Evolutionary conservation across 2,797 vertebrate species (phyloP).

Genomic region (Alcedo quadribrachys): DNA sequence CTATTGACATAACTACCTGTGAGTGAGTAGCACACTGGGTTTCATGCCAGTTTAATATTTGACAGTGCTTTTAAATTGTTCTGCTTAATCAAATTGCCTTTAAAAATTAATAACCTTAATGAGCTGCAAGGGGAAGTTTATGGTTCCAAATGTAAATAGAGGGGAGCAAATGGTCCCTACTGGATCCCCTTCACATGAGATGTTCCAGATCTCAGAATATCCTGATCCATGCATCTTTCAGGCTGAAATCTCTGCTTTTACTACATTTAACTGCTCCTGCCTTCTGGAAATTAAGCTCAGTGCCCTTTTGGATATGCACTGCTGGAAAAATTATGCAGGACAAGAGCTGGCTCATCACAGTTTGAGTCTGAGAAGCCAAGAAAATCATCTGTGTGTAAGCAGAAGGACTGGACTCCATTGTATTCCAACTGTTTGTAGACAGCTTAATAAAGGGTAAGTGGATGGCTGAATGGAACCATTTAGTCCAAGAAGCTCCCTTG

Average conservation of each 20-base stretch:
- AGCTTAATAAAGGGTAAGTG: neutral
- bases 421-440: conserved; percentile 4
- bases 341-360: conserved; percentile 9
- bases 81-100: neutral
- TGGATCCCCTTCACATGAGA: neutral
- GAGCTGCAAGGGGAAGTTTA: neutral
- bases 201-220: neutral
- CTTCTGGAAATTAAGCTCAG: neutral
- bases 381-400: conserved; percentile 40
- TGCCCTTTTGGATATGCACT: neutral
- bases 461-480: conserved; percentile 11
- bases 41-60: neutral
- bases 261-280: neutral
- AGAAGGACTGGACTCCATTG: conserved; percentile 11
- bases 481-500: neutral
- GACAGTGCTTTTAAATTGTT: neutral
- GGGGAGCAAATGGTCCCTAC: neutral
- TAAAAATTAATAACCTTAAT: neutral
- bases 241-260: neutral
- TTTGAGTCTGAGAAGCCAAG: conserved; percentile 34
- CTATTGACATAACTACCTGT: neutral
- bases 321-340: conserved; percentile 21
- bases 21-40: neutral
- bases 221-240: neutral
- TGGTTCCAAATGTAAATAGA: neutral